A percentile compares a stretch with the other conserved stretches of the same genome.
Conservation (phyloP, 1,140 invertebrate species). For the Gonatopus flavifemur region DNA sequence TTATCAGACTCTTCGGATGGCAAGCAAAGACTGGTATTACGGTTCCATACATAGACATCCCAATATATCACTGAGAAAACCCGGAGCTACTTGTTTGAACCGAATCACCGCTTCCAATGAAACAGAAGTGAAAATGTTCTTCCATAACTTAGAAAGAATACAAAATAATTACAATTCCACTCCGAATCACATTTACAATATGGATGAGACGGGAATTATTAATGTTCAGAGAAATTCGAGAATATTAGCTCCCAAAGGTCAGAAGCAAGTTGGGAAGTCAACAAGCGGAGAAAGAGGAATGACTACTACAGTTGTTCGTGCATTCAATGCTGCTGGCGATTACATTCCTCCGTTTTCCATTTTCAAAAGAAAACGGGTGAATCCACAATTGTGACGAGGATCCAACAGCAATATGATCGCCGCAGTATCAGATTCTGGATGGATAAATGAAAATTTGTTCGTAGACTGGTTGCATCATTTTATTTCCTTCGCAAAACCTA, state of each 20-base stretch:
- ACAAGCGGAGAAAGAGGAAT: conserved; percentile 40
- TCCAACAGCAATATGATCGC: background rate
- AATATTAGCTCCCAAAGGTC: conserved; percentile 39
- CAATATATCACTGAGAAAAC: conserved; percentile 42
- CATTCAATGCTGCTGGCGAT: conserved; percentile 37
- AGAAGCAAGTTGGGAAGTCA: conserved; percentile 40
- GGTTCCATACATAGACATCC: conserved; percentile 44
- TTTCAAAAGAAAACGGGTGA: conserved; percentile 16
- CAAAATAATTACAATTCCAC: conserved; percentile 20
- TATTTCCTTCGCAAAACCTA: conserved; percentile 16
- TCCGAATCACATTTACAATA: conserved; percentile 39
- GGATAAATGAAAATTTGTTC: background rate
- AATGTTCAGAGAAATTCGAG: conserved; percentile 40
- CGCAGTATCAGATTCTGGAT: background rate
- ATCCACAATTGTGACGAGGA: background rate
- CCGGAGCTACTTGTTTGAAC: conserved; percentile 49
- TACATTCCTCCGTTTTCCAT: conserved; percentile 41
- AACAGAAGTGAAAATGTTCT: conserved; percentile 28
- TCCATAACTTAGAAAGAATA: conserved; percentile 22
- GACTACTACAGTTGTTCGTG: conserved; percentile 34
- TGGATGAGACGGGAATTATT: conserved; percentile 47
- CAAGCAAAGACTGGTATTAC: conserved; percentile 30
- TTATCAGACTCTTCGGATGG: conserved; percentile 27
- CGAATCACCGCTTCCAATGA: conserved; percentile 48
- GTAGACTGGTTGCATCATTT: conserved; percentile 5